A percentile compares a stretch with the other conserved stretches of the same genome.
Evolutionary conservation across 2,113 vertebrate species (phyloP).

Genomic region (Peucedramus taeniatus): DNA sequence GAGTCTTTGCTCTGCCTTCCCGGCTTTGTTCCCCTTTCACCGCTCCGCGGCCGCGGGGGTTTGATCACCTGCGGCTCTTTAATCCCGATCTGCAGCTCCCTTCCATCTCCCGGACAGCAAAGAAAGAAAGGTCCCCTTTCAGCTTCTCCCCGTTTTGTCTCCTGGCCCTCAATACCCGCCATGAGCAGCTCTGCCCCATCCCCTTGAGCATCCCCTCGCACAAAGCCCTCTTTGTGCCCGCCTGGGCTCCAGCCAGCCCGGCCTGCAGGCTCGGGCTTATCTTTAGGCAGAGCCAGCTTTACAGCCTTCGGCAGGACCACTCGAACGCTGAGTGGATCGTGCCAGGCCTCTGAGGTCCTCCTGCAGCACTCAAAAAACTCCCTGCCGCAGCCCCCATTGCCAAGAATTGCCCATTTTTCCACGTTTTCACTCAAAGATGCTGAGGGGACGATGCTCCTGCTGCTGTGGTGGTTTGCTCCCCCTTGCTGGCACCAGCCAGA

Average conservation of each 20-base stretch:
- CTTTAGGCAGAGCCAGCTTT: not conserved
- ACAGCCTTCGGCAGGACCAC: not conserved
- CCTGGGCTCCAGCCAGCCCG: conserved; percentile 28
- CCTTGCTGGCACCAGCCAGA: not conserved
- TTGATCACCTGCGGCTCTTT: conserved; percentile 13
- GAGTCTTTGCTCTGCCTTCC: not conserved
- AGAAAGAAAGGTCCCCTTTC: not conserved
- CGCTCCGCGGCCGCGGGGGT: not conserved
- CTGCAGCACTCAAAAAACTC: not conserved
- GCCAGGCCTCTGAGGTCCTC: not conserved
- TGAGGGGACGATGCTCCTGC: not conserved
- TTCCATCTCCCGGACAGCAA: not conserved
- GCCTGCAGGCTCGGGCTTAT: not conserved
- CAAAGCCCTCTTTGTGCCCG: conserved; percentile 41
- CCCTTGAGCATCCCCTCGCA: not conserved
- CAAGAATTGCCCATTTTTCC: fast-evolving
- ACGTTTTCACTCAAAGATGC: fast-evolving
- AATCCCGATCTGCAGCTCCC: not conserved
- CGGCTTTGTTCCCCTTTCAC: not conserved
- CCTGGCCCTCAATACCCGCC: not conserved
- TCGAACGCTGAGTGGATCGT: fast-evolving
- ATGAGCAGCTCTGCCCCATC: not conserved
- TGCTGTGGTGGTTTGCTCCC: not conserved
- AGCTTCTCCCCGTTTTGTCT: not conserved
- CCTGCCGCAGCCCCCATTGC: not conserved